These are phyloP conservation scores for Melitaea athalia DNA, from an alignment of 2,888 invertebrate genomes.

Conservation along the genomic window DNA sequence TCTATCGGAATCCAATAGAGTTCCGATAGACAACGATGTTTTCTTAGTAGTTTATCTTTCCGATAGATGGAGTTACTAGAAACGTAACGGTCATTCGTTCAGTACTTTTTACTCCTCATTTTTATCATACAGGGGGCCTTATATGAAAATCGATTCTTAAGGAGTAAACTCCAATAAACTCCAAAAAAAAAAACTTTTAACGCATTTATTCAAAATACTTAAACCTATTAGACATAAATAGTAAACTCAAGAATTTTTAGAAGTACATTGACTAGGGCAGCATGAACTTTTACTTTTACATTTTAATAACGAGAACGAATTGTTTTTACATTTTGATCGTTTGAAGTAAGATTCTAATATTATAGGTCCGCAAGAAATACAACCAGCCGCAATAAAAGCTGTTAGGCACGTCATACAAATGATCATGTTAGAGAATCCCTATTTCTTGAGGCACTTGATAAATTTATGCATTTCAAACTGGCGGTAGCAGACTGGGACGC, in stretches of 20 bases:
- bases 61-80: too few relatives aligned
- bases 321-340: constrained; percentile 29
- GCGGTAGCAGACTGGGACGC: constrained; percentile 67
- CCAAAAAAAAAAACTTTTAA: neutral
- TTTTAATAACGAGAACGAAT: constrained; percentile 4
- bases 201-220: neutral
- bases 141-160: too few relatives aligned
- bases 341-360: constrained; percentile 50
- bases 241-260: constrained; percentile 19
- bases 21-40: too few relatives aligned
- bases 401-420: constrained; percentile 58
- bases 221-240: too few relatives aligned
- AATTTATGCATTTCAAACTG: constrained; percentile 61
- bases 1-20: too few relatives aligned
- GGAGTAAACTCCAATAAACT: too few relatives aligned
- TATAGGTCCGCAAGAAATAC: constrained; percentile 59
- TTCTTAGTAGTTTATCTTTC: too few relatives aligned
- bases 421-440: constrained; percentile 49
- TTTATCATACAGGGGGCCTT: too few relatives aligned
- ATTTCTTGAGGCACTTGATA: constrained; percentile 61
- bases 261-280: constrained; percentile 49
- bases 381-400: constrained; percentile 53
- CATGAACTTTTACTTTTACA: constrained; percentile 58
- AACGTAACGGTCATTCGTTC: too few relatives aligned
- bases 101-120: too few relatives aligned